Evolutionary conservation across 1,140 invertebrate genomes (phyloP).

Genomic region (Pogonognathellus flavescens): DNA sequence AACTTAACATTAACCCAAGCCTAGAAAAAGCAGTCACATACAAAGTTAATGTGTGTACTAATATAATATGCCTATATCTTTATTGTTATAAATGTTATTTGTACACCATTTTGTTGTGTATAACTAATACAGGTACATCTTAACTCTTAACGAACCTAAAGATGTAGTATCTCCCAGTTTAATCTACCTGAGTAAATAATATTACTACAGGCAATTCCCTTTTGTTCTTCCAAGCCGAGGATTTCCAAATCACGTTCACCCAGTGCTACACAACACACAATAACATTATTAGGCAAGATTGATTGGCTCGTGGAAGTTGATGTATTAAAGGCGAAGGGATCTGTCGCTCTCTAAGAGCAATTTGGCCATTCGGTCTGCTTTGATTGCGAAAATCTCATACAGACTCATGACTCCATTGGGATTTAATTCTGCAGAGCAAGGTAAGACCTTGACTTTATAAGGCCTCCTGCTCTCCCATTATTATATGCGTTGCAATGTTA

Average conservation of each 20-base stretch:
- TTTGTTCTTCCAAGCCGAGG: slow-evolving; percentile 11
- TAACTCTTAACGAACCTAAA: not conserved
- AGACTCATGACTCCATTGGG: slow-evolving; percentile 60
- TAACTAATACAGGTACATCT: slow-evolving; percentile 21
- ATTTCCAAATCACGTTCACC: slow-evolving; percentile 21
- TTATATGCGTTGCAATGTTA: not conserved
- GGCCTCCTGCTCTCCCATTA: not conserved
- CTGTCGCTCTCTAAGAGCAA: slow-evolving; percentile 42
- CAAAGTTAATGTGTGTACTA: no score
- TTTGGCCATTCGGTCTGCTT: slow-evolving; percentile 58
- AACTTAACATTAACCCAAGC: slow-evolving; percentile 27
- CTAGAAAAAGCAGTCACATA: no score
- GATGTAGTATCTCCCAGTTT: not conserved
- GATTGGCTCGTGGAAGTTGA: slow-evolving; percentile 30
- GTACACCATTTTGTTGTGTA: not conserved
- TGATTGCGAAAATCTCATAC: slow-evolving; percentile 61
- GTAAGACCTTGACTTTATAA: not conserved
- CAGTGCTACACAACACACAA: not conserved
- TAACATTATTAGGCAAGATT: slow-evolving; percentile 52
- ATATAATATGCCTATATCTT: not conserved
- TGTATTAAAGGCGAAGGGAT: not conserved
- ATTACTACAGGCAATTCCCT: slow-evolving; percentile 10
- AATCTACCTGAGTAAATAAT: slow-evolving; percentile 23
- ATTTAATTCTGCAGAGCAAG: slow-evolving; percentile 56
- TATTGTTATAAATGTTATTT: not conserved